Conservation (phyloP, 2,797 vertebrate genomes). For the Peromyscus melanophrys region DNA sequence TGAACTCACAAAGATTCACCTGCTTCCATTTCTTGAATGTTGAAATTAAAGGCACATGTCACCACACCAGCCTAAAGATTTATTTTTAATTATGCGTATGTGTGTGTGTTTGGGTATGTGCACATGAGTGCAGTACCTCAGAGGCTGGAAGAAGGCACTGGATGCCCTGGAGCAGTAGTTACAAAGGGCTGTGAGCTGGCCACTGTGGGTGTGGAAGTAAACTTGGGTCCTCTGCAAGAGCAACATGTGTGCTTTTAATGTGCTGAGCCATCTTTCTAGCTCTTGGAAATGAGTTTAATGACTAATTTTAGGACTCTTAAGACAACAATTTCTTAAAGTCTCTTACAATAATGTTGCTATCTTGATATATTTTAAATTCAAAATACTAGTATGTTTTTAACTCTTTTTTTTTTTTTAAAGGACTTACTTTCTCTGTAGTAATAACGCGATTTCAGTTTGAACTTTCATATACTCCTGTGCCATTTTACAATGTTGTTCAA, state of each 20-base stretch:
- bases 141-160: too few species aligned
- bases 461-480: slow-evolving; percentile 99
- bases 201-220: background rate
- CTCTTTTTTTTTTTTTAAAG: background rate
- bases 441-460: slow-evolving; percentile 98
- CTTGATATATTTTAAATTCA: slow-evolving; percentile 52
- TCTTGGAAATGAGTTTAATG: background rate
- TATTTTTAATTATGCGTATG: background rate
- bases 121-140: too few species aligned
- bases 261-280: background rate
- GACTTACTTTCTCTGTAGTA: slow-evolving; percentile 99
- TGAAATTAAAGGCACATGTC: background rate
- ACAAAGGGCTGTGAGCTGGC: background rate
- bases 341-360: background rate
- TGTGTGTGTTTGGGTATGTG: too few species aligned
- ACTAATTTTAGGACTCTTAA: slow-evolving; percentile 34
- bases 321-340: background rate
- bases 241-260: background rate
- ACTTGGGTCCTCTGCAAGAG: background rate
- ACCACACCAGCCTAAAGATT: background rate
- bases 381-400: slow-evolving; percentile 37
- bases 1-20: background rate
- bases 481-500: slow-evolving; percentile 99
- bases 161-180: background rate
- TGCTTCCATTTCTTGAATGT: background rate